phyloP scores from a whole-genome alignment of 2,888 invertebrate species.

The Alviniconcha strummeri region DNA sequence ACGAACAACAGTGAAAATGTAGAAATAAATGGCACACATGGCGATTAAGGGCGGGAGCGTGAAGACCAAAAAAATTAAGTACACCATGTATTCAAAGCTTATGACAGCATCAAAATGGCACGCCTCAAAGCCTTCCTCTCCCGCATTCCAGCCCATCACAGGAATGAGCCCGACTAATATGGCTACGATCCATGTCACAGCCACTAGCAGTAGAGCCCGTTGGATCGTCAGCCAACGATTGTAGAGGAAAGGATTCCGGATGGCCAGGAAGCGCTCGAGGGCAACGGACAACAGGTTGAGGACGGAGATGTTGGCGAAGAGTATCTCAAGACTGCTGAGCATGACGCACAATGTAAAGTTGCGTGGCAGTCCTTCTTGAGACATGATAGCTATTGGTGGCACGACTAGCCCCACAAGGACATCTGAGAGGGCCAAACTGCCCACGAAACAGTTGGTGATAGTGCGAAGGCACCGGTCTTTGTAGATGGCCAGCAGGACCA shows the following conservation, averaged over 20 bases:
- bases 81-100: slow-evolving; percentile 70
- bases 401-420: slow-evolving; percentile 63
- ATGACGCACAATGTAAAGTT: slow-evolving; percentile 64
- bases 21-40: slow-evolving; percentile 64
- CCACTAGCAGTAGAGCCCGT: slow-evolving; percentile 48
- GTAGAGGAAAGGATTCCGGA: slow-evolving; percentile 67
- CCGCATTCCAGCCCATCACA: slow-evolving; percentile 68
- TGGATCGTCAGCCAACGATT: slow-evolving; percentile 52
- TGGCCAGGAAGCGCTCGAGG: slow-evolving; percentile 68
- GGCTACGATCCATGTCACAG: slow-evolving; percentile 28
- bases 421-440: slow-evolving; percentile 64
- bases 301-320: slow-evolving; percentile 70
- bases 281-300: slow-evolving; percentile 68
- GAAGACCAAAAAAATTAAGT: slow-evolving; percentile 70
- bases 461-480: slow-evolving; percentile 55
- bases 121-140: slow-evolving; percentile 39
- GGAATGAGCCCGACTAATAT: slow-evolving; percentile 65
- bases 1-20: slow-evolving; percentile 66
- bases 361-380: slow-evolving; percentile 54
- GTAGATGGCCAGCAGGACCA: slow-evolving; percentile 60
- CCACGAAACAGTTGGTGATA: slow-evolving; percentile 65
- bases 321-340: slow-evolving; percentile 63
- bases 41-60: slow-evolving; percentile 63
- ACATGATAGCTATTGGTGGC: slow-evolving; percentile 59
- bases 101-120: slow-evolving; percentile 67